Evolutionary conservation across 1,140 invertebrate species (phyloP).

Genomic region (Leptinotarsa texana): DNA sequence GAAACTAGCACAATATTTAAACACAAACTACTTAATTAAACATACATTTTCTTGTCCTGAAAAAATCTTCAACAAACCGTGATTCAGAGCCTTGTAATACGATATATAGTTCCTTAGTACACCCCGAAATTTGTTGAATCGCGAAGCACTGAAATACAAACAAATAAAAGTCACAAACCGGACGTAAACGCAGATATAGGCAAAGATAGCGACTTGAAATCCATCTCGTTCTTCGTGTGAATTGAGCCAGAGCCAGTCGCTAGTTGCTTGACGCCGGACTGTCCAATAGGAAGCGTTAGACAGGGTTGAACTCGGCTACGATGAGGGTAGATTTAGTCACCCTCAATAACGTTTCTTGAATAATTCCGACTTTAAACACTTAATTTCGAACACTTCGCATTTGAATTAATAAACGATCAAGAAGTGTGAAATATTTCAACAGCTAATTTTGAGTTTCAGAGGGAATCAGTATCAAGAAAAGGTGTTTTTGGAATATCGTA

Average conservation of each 20-base stretch:
- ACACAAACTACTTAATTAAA: too few species aligned
- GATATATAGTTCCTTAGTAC: too few species aligned
- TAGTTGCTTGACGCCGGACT: neutral
- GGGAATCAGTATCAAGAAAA: too few species aligned
- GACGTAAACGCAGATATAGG: too few species aligned
- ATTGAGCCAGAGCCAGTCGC: slow-evolving; percentile 15
- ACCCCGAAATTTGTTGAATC: too few species aligned
- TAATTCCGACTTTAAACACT: neutral
- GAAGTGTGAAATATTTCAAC: neutral
- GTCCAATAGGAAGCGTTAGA: slow-evolving; percentile 21
- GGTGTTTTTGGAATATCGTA: too few species aligned
- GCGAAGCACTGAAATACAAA: too few species aligned
- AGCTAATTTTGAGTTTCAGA: neutral
- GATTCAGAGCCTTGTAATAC: too few species aligned
- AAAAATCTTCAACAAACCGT: too few species aligned
- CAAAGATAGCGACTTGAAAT: neutral
- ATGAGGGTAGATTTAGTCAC: slow-evolving; percentile 3
- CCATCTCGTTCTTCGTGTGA: slow-evolving; percentile 9
- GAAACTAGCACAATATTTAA: too few species aligned
- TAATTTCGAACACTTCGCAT: neutral
- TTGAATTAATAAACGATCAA: neutral
- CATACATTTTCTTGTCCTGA: too few species aligned
- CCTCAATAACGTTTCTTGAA: neutral
- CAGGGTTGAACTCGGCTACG: slow-evolving; percentile 11
- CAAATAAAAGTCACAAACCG: too few species aligned